Conservation (phyloP, 2,888 invertebrate species). For the Cantharis nigra region DNA sequence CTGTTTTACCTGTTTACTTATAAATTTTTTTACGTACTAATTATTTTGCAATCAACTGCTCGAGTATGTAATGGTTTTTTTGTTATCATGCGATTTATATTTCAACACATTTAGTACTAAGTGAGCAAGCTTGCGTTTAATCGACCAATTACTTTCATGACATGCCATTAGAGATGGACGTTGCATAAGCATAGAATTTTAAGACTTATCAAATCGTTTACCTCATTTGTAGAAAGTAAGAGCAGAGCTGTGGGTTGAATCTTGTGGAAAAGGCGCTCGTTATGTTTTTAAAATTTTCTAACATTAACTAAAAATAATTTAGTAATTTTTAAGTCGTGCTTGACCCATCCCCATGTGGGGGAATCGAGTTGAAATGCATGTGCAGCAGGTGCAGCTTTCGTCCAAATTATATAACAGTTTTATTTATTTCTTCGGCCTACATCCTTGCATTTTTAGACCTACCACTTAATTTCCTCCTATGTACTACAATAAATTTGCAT, state of each 20-base stretch:
- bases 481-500: slow-evolving; percentile 22
- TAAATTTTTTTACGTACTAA: not conserved
- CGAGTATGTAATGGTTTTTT: not conserved
- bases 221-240: not conserved
- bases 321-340: not conserved
- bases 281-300: not conserved
- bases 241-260: not conserved
- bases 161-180: slow-evolving; percentile 8
- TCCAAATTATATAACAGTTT: slow-evolving; percentile 20
- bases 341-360: not conserved
- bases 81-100: slow-evolving; percentile 2
- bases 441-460: slow-evolving; percentile 16
- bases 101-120: slow-evolving; percentile 7
- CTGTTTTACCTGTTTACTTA: not conserved
- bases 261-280: not conserved
- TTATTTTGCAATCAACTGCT: not conserved
- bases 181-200: not conserved
- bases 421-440: slow-evolving; percentile 13
- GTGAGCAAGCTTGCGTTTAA: slow-evolving; percentile 6
- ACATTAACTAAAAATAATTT: not conserved
- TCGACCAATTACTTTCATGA: slow-evolving; percentile 12
- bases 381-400: slow-evolving; percentile 23
- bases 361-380: slow-evolving; percentile 19
- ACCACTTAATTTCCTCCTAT: slow-evolving; percentile 10
- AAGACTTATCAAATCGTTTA: not conserved